These are phyloP conservation scores for Tor tambroides DNA, from an alignment of 2,113 vertebrate species.

Conservation along the genomic window DNA sequence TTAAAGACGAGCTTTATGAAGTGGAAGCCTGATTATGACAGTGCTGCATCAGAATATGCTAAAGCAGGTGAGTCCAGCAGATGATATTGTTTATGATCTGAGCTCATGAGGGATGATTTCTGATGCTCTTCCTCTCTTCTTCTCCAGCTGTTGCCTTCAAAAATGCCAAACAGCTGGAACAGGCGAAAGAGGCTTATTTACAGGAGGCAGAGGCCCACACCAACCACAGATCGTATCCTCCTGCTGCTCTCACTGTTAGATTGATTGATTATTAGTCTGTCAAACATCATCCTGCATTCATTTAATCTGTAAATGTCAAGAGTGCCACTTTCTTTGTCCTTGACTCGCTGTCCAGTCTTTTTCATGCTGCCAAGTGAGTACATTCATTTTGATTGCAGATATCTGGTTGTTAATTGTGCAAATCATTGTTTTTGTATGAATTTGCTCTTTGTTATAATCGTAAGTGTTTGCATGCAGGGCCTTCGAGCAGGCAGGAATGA, in stretches of 20 bases:
- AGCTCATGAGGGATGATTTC: background rate
- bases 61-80: constrained; percentile 80
- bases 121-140: background rate
- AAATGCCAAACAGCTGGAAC: constrained; percentile 88
- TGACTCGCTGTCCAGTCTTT: constrained; percentile 82
- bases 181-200: constrained; percentile 87
- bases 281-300: no score
- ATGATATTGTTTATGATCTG: background rate
- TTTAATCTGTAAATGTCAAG: background rate
- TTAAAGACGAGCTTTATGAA: constrained; percentile 90
- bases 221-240: constrained; percentile 89
- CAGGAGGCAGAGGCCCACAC: constrained; percentile 84
- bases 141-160: constrained; percentile 89
- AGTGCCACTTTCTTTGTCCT: constrained; percentile 65
- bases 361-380: constrained; percentile 93
- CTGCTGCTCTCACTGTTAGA: background rate
- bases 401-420: background rate
- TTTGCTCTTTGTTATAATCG: background rate
- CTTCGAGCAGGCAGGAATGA: constrained; percentile 89
- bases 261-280: background rate
- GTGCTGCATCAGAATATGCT: constrained; percentile 86
- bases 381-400: background rate
- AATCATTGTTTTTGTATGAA: background rate
- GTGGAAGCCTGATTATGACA: constrained; percentile 92
- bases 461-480: constrained; percentile 71